Evolutionary conservation across 2,888 invertebrate genomes (phyloP), one percentile per base, ranked within the genome.

Genomic region (Drosophila multiciliata): DNA sequence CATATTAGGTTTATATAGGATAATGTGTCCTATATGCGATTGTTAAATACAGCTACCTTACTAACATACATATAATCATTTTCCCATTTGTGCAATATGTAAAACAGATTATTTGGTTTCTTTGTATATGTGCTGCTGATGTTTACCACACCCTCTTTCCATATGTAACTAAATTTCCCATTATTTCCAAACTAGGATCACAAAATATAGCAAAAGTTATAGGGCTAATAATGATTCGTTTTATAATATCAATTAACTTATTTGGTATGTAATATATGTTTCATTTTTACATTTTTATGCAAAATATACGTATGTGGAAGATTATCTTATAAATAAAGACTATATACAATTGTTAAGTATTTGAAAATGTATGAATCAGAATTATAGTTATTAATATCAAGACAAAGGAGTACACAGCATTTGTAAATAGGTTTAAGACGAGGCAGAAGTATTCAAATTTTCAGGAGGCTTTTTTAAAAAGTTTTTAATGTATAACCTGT

Each of bases 131-230:
- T n/a, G 8, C 15, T 40, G 8, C 1, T 40, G n/a, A 15, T 57
- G 20, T 1, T 57, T 20, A 42, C 15, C 57, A 42, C 57, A 57
- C 57, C 57, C 57, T 23, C 40, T 32, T 42, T 9, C 32, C 15
- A 8, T 15, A 9, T 15, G 1, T 20, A 20, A 3, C 32, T 2
- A 11, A 32, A 42, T 42, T 32, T 42, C 57, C 57, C 57, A 42
- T 32, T 57, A 57, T 57, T 57, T 40, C 32, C 12, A 42, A 32
- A 8, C 8, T 26, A 38, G 38, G 26, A 17, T 36, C 11, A 26
- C n/a, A 38, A 38, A 9, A 54, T n/a, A 26, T 23, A 17, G 4
- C 1, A 17, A 15, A 38, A 0, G 3, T 8, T 23, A 23, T 23
- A 23, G 2, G 5, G 11, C 5, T 20, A 23, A 23, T 15, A 15